Evolutionary conservation across 2,113 vertebrate species (phyloP).

Genomic region (Loxodonta africana): DNA sequence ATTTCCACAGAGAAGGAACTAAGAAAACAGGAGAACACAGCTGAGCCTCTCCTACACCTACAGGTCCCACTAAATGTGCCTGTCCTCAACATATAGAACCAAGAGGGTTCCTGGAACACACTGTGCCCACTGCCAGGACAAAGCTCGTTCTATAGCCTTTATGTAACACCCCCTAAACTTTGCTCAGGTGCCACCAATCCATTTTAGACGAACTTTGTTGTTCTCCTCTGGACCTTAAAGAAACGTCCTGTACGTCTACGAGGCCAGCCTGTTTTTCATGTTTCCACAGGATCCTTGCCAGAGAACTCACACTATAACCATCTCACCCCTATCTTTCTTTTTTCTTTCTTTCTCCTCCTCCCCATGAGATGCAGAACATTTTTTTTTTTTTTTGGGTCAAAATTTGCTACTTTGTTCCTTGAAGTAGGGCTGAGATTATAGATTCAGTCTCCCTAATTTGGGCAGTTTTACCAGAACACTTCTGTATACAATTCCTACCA

Average conservation of each 20-base stretch:
- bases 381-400: constrained; percentile 33
- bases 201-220: not conserved
- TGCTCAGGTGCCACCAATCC: not conserved
- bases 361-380: not conserved
- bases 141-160: not conserved
- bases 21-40: not conserved
- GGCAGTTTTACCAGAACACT: not conserved
- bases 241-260: not conserved
- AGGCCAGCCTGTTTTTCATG: not conserved
- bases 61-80: not conserved
- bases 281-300: not conserved
- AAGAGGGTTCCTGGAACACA: not conserved
- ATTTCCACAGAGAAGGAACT: not conserved
- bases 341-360: not conserved
- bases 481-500: not conserved
- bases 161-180: not conserved
- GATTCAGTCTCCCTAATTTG: not conserved
- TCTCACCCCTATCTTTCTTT: not conserved
- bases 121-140: not conserved
- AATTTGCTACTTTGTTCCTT: constrained; percentile 69
- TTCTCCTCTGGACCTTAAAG: not conserved
- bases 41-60: not conserved
- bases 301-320: not conserved
- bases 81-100: not conserved
- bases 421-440: constrained; percentile 56